These are phyloP conservation scores for Aspiorhynchus laticeps DNA, from an alignment of 2,113 vertebrate species.

Conservation along the genomic window DNA sequence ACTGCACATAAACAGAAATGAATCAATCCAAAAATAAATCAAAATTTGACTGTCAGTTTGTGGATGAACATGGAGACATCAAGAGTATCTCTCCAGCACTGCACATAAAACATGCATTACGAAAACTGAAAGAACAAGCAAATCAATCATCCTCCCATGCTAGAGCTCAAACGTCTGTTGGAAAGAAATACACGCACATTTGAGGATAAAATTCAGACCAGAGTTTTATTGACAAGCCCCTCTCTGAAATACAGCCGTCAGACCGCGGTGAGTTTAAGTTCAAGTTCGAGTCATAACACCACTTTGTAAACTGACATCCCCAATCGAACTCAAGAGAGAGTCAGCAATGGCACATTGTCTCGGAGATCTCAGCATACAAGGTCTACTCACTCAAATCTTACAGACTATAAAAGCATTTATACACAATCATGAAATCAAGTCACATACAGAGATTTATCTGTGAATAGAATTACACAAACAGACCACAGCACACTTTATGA, in stretches of 20 bases:
- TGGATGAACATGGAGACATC: conserved; percentile 19
- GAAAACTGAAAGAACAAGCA: conserved; percentile 25
- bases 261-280: conserved; percentile 46
- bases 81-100: conserved; percentile 22
- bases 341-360: conserved; percentile 46
- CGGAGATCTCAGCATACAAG: conserved; percentile 50
- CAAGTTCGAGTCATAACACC: conserved; percentile 42
- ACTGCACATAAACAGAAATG: conserved; percentile 41
- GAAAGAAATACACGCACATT: conserved; percentile 60
- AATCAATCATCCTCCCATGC: conserved; percentile 56
- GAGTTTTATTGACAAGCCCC: conserved; percentile 58
- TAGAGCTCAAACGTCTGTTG: conserved; percentile 46
- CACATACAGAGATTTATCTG: conserved; percentile 45
- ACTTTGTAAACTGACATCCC: conserved; percentile 51
- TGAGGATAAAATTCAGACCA: conserved; percentile 58
- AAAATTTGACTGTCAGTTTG: conserved; percentile 17
- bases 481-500: conserved; percentile 35
- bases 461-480: conserved; percentile 51
- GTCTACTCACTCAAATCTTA: conserved; percentile 49
- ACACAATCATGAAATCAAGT: conserved; percentile 45
- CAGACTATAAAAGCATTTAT: conserved; percentile 54
- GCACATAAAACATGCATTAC: conserved; percentile 50
- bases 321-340: conserved; percentile 25
- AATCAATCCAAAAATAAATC: neutral
- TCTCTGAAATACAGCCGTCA: conserved; percentile 57